These are phyloP conservation scores for Triplophysa bombifrons DNA, from an alignment of 2,797 vertebrate genomes.

Conservation along the genomic window DNA sequence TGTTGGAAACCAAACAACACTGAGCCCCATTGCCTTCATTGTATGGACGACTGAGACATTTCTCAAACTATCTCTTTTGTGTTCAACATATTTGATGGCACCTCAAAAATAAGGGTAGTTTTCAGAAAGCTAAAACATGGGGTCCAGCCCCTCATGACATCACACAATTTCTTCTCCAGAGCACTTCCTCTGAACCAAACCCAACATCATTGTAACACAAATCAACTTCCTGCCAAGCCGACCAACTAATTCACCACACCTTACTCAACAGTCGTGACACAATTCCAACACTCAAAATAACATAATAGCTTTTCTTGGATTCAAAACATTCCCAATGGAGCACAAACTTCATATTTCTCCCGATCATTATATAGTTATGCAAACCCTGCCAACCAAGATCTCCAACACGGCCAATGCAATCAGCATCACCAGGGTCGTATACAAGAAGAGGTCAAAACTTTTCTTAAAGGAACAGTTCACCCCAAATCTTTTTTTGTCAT, in stretches of 20 bases:
- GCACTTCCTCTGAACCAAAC: not conserved
- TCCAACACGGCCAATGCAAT: not conserved
- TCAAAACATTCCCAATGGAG: not conserved
- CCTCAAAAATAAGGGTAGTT: too few relatives aligned
- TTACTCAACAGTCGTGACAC: not conserved
- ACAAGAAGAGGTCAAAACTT: not conserved
- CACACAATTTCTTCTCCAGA: not conserved
- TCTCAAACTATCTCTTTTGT: too few relatives aligned
- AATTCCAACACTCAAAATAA: not conserved
- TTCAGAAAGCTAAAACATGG: not conserved
- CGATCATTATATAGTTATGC: not conserved
- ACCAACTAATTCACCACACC: not conserved
- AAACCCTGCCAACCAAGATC: not conserved
- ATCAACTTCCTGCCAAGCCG: not conserved
- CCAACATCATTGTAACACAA: not conserved
- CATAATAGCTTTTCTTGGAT: not conserved
- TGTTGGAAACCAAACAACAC: too few relatives aligned
- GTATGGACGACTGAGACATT: too few relatives aligned
- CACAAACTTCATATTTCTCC: not conserved
- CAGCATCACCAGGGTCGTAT: not conserved
- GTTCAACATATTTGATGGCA: too few relatives aligned
- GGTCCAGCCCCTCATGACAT: not conserved
- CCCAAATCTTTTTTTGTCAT: too few relatives aligned
- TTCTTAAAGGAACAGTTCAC: too few relatives aligned
- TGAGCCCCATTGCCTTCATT: too few relatives aligned